Base-by-base conservation (phyloP, 1,140 invertebrate genomes). In the Diuraphis noxia region DNA sequence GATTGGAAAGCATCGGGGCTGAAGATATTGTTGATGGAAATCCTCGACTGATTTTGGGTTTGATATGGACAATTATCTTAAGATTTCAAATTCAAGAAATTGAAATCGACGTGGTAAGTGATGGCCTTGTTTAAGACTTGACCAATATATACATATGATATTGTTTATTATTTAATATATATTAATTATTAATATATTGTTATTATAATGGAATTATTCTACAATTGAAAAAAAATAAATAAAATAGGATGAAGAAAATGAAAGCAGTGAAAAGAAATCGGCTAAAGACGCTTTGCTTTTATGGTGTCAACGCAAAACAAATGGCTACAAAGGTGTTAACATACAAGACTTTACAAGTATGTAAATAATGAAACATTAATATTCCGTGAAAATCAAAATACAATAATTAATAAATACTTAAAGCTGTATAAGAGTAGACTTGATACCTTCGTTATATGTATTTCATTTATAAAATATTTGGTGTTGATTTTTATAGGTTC, bases 11-110 rank as follows among this genome's bases (percentile, higher is more conserved):
- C 94, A 99, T 99, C 93, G 99, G 99, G 93, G 98, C 99, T 52
- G 98, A 99, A 94, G 99, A 99, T 94, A 99, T 99, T 93, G 98
- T 99, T 41, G 99, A 99, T 94, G 98, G 99, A 72, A 99, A 99
- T 95, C 97, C 96, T 77, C 95, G 98, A 88, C 95, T 99, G 72
- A 99, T 99, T 93, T 96, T 99, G 79, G 99, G 99, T 93, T 95
- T 99, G 23, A 99, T 99, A 92, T 99, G 99, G 99, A 99, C 98
- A 38, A 99, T 99, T 93, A 99, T 99, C 94, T 95, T 99, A 90
- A 95, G 98, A 46, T 99, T 99, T 95, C 98, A 99, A 95, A 99
- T 99, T 93, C 98, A 99, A 94, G 98, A 99, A 95, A 99, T 99
- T 93, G 98, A 99, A 95, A 99, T 99, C 93, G 98, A 99, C 94